Base-by-base conservation (phyloP, 2,113 vertebrate species). In the Sceloporus undulatus region DNA sequence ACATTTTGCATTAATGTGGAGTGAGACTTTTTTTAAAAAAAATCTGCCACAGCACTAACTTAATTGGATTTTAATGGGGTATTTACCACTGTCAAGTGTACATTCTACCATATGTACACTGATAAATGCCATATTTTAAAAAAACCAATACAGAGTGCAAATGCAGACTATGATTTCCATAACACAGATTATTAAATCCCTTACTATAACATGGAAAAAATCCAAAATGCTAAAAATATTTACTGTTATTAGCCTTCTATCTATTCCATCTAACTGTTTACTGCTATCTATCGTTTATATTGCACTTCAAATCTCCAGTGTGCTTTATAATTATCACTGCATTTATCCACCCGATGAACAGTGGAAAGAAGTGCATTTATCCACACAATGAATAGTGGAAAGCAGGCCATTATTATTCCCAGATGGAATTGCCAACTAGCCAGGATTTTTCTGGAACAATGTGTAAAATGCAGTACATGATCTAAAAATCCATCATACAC, bases 201-300 rank as follows among this genome's bases (percentile, higher is more conserved):
- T 85, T 40, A 54, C n/a, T 62, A 40, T 56, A 62, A 85, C 71
- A 75, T 62, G n/a, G 42, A 84, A 84, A 52, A 52, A 66, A 68
- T 38, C 4, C 68, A 21, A 52, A 34, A 73, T 54, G 10, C 27
- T 78, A 34, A 54, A 85, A 42, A 75, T 75, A 75, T 85, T 74
- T 59, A 85, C 71, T 59, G 83, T 40, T 85, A 27, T 73, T 71
- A 84, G 54, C 82, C 82, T 56, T 71, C 23, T 85, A 75, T 75
- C 21, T 75, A 27, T 75, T 85, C 71, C 54, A 75, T 29, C 83
- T 85, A 34, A 38, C 34, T 27, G 29, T 84, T 84, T 73, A 25
- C 29, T 73, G 68, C 82, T 84, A 73, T 73, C 71, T 84, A 71
- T 75, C 75, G 59, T 40, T 34, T 85, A n/a, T 75, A 59, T 75